These are phyloP conservation scores for Caenorhabditis virilis DNA, from an alignment of 2,888 invertebrate species.

Conservation along the genomic window DNA sequence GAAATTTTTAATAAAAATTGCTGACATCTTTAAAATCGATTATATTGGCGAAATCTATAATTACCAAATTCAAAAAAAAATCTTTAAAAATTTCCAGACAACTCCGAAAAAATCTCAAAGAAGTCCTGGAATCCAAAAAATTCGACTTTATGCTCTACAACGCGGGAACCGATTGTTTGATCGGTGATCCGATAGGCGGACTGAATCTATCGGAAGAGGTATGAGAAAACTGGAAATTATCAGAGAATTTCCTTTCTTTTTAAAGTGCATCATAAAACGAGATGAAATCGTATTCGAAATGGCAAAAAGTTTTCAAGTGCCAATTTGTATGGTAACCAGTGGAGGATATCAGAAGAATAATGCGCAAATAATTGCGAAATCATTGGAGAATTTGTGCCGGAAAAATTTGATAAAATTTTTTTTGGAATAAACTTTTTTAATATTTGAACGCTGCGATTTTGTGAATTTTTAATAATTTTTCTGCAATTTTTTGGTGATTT, in stretches of 20 bases:
- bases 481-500: too few species aligned
- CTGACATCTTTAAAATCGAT: background rate
- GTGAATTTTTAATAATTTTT: too few species aligned
- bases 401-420: slow-evolving; percentile 68
- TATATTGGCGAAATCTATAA: too few species aligned
- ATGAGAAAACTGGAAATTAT: slow-evolving; percentile 23
- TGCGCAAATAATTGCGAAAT: slow-evolving; percentile 82
- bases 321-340: slow-evolving; percentile 73
- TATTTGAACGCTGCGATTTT: background rate
- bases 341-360: slow-evolving; percentile 83
- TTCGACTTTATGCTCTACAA: slow-evolving; percentile 87
- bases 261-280: slow-evolving; percentile 81
- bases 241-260: slow-evolving; percentile 7
- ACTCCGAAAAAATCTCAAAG: slow-evolving; percentile 16
- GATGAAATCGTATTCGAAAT: slow-evolving; percentile 83
- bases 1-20: background rate
- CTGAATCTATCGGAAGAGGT: slow-evolving; percentile 78
- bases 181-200: slow-evolving; percentile 80
- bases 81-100: slow-evolving; percentile 11
- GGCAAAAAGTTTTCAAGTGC: slow-evolving; percentile 70
- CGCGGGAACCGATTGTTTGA: slow-evolving; percentile 86
- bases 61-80: too few species aligned
- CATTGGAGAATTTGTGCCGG: slow-evolving; percentile 79
- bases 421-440: slow-evolving; percentile 7
- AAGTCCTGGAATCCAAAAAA: slow-evolving; percentile 18